Base-by-base conservation (phyloP, 2,797 vertebrate genomes). In the Schizothorax lantsangensis region DNA sequence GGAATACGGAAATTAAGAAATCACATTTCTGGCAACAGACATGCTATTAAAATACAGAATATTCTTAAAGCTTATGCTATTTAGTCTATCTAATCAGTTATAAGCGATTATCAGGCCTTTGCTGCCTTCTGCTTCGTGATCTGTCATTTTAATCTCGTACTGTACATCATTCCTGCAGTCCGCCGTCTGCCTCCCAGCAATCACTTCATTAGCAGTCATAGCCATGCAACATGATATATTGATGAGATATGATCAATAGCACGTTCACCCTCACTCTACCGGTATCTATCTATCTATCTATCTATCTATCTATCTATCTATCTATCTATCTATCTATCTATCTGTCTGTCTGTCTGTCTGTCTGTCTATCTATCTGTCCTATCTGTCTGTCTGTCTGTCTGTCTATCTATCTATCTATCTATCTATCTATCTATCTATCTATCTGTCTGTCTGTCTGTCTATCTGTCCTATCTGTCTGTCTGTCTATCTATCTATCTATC, bases 181-280 rank as follows among this genome's bases (percentile, higher is more conserved):
- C 64, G 30, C 17, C 83, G 52, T 62, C 38, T 38, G 62, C 26
- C 62, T 81, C 36, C 33, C 66, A 47, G 21, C 23, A 45, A 85
- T 81, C 78, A 74, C 84, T 81, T 73, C 78, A 86, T 81, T 86
- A 80, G 68, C 54, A 81, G 66, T 73, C 84, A 80, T 21, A 81
- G 36, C 17, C 49, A 71, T 80, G 52, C 38, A 19, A 47, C 54
- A 86, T 86, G 30, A 81, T 81, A 26, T 73, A 86, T 49, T 64
- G 52, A 86, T 81, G 68, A 64, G 52, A 12, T 47, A 12, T 72
- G 52, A 85, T 72, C 83, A 4, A 73, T 14, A 57, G 6, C 57
- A 26, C 45, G n/a, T 14, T 78, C 23, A 30, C 12, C 36, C 14
- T 64, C 38, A 47, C n/a, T 45, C 54, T 40, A 14, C 1, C 4